phyloP scores from a whole-genome alignment of 2,797 vertebrate genomes.

The Ptychadena robeensis region DNA sequence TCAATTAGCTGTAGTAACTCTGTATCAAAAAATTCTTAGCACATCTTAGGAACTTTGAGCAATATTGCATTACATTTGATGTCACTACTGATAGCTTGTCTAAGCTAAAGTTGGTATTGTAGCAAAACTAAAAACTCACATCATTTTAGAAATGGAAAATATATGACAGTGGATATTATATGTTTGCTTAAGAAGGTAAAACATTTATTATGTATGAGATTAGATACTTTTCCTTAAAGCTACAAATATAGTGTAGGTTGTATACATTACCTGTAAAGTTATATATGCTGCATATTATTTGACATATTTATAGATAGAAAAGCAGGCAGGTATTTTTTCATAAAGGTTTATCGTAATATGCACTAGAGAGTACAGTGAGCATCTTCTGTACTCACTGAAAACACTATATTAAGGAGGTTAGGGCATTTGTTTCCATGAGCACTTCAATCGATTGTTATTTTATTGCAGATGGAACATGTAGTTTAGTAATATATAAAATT shows the following conservation, averaged over 20 bases:
- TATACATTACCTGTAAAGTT: constrained; percentile 14
- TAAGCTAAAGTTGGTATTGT: constrained; percentile 9
- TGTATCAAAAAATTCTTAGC: neutral
- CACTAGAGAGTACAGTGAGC: neutral
- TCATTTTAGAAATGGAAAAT: constrained; percentile 20
- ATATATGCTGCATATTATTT: constrained; percentile 4
- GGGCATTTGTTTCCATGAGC: too few species aligned
- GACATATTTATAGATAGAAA: neutral
- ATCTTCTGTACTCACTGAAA: neutral
- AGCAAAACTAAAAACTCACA: constrained; percentile 4
- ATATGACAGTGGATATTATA: constrained; percentile 23
- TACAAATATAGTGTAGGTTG: constrained; percentile 3
- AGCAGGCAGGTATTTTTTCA: neutral
- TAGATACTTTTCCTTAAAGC: constrained; percentile 37
- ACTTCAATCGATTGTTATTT: too few species aligned
- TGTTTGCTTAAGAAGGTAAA: constrained; percentile 19
- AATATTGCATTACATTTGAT: neutral
- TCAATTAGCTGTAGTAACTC: neutral
- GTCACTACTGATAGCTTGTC: constrained; percentile 14
- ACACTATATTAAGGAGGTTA: neutral
- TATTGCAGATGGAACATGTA: neutral
- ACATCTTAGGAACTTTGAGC: neutral
- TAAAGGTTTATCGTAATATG: neutral
- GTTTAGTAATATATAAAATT: neutral
- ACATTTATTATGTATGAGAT: constrained; percentile 43